Evolutionary conservation across 2,797 vertebrate genomes (phyloP).

Genomic region (Peromyscus aztecus): DNA sequence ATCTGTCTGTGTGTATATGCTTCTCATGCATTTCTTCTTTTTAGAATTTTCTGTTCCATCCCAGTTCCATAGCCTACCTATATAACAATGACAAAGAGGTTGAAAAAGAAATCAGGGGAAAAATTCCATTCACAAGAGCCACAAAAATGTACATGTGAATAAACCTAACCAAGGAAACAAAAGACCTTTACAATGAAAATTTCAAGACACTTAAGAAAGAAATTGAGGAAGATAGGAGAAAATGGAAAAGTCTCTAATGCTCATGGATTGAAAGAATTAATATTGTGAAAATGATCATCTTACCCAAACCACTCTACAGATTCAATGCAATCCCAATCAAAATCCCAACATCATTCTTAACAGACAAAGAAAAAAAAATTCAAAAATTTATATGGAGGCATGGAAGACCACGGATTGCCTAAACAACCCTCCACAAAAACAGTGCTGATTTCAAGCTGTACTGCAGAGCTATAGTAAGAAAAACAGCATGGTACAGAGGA

Average conservation of each 20-base stretch:
- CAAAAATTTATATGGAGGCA: not conserved
- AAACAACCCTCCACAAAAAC: not conserved
- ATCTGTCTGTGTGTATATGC: not conserved
- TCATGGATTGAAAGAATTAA: no score
- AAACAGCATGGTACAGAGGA: not conserved
- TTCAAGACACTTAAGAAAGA: not conserved
- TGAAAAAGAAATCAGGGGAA: not conserved
- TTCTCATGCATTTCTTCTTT: not conserved
- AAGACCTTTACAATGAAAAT: not conserved
- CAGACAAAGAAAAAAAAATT: not conserved
- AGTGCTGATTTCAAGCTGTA: not conserved
- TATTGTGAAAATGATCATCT: not conserved
- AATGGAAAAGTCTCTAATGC: not conserved
- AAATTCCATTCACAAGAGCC: not conserved
- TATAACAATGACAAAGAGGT: not conserved
- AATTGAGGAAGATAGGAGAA: not conserved
- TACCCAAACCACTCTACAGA: not conserved
- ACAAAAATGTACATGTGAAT: not conserved
- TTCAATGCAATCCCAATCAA: not conserved
- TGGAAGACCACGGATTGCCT: not conserved
- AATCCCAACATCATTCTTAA: not conserved
- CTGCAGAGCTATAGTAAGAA: not conserved
- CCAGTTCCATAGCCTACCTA: not conserved
- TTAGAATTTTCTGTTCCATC: not conserved
- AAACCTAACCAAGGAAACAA: not conserved